Evolutionary conservation across 2,888 invertebrate genomes (phyloP), one percentile per base, ranked within the genome.

Genomic region (Drosophila paramelanica): DNA sequence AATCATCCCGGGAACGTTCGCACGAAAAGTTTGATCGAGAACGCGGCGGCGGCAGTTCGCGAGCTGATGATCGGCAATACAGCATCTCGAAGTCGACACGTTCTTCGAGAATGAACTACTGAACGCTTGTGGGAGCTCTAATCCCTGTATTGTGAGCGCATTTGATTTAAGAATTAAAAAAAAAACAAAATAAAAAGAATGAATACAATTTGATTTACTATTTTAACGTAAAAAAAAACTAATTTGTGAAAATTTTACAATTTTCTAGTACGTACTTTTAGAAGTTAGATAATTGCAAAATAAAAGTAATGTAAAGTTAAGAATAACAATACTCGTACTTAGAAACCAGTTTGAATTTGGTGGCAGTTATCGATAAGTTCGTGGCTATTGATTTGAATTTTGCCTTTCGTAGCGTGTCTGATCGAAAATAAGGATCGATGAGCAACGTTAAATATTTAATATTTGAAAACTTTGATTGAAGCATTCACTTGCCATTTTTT

Each of bases 1-100:
- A 96, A 90, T 96, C 96, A 47, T 96, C 96, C 6, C 96, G 96
- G 80, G 95, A 95, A 90, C 94, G 96, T 80, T 96, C 96, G 46
- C 96, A 96, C 81, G 97, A 97, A 77, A 93, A 95, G 75, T 94
- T 94, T 91, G 96, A 97, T 67, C 79, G 92, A 38, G 90, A 91
- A 41, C 84, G 91, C 14, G 83, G 74, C 2, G 75, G 53, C 7
- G 67, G 76, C 20, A 74, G 79, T 41, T 83, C 89, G 0, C 77
- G 85, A 5, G 70, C 83, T 39, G 91, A 91, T 64, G 92, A 92
- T 80, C 96, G 97, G 94, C 96, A 96, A 95, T 97, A 97, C 95
- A 96, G 96, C 95, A 96, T 96, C 93, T 79, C 91, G 46, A 92
- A 92, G 80, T 91, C 92, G 17, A 81, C 91, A 27, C 91, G 92